Conservation (phyloP, 2,797 vertebrate species). For the Rhabdophis nuchalis region DNA sequence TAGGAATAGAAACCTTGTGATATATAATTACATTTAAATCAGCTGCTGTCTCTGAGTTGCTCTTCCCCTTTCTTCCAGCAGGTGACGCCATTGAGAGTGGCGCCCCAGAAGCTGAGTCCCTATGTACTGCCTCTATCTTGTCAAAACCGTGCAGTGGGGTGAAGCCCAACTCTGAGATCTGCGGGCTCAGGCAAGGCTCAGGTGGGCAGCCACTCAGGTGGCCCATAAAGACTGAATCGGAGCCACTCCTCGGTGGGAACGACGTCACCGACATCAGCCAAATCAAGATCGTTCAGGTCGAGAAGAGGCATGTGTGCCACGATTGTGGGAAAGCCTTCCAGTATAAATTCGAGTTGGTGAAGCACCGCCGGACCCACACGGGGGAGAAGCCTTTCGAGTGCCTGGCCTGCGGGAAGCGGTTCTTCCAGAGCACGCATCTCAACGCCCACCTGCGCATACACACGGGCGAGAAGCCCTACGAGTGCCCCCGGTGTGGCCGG, state of each 20-base stretch:
- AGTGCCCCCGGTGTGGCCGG: slow-evolving; percentile 49
- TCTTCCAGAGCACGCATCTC: slow-evolving; percentile 53
- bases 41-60: background rate
- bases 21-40: background rate
- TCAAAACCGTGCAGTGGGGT: rapidly evolving
- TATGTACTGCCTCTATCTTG: background rate
- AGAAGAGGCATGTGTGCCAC: slow-evolving; percentile 38
- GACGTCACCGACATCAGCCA: slow-evolving; percentile 24
- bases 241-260: background rate
- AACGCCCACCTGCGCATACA: slow-evolving; percentile 50
- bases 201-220: no score
- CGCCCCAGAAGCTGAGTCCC: background rate
- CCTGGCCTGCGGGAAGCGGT: slow-evolving; percentile 19
- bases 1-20: background rate
- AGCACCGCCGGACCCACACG: slow-evolving; percentile 58
- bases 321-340: slow-evolving; percentile 58
- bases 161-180: background rate
- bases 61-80: background rate
- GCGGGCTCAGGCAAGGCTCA: background rate
- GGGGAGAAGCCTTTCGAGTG: slow-evolving; percentile 56
- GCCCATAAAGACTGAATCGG: slow-evolving; percentile 1
- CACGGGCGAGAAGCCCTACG: slow-evolving; percentile 47
- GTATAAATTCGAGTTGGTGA: slow-evolving; percentile 47
- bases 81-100: background rate
- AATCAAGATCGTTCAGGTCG: slow-evolving; percentile 28